These are phyloP conservation scores for Sinocyclocheilus rhinocerous DNA, from an alignment of 2,113 vertebrate genomes.

Conservation along the genomic window DNA sequence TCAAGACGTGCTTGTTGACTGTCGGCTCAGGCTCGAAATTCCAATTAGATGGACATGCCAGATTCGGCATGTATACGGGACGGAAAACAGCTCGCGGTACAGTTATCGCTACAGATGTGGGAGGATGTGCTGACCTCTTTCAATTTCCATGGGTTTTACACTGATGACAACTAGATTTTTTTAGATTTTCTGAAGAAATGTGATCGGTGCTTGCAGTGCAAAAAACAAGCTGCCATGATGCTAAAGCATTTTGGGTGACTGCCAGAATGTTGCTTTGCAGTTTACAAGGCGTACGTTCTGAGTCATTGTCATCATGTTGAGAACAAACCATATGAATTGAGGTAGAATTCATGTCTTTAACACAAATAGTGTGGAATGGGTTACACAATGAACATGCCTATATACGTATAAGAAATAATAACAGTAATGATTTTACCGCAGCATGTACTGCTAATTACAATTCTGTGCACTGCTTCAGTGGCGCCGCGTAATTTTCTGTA, in stretches of 20 bases:
- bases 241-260: not conserved
- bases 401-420: not conserved
- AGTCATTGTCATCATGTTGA: not conserved
- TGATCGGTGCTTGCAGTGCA: not conserved
- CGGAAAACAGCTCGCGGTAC: constrained; percentile 34
- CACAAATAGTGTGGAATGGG: not conserved
- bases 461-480: not conserved
- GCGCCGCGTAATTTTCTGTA: constrained; percentile 42
- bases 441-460: not conserved
- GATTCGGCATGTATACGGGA: constrained; percentile 15
- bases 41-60: constrained; percentile 56
- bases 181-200: not conserved
- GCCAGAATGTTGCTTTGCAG: not conserved
- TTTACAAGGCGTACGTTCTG: not conserved
- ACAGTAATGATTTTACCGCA: not conserved
- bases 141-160: constrained; percentile 12
- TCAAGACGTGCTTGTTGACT: constrained; percentile 45
- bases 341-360: not conserved
- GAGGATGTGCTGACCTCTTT: constrained; percentile 11
- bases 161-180: not conserved
- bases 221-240: constrained; percentile 4
- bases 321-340: not conserved
- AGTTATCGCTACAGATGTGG: constrained; percentile 20
- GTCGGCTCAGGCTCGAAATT: constrained; percentile 46
- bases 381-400: not conserved